Base-by-base conservation (phyloP, 2,888 invertebrate species). In the Scelioninae gen. 2 region DNA sequence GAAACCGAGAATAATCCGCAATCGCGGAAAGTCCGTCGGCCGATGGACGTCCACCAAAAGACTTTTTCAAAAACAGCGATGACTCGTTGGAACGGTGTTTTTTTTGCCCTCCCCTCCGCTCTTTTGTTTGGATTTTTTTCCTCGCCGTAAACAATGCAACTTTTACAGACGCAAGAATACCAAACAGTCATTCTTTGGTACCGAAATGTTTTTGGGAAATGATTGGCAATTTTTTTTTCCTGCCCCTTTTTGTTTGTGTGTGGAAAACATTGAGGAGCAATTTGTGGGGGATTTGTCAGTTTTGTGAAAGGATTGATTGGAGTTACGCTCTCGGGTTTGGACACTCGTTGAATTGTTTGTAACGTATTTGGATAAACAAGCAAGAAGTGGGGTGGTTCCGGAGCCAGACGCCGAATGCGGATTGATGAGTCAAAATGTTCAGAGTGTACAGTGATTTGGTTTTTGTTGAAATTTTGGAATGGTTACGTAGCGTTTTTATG, bases 61-160 rank as follows among this genome's bases (percentile, higher is more conserved):
- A 52, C 16, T 46, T 18, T 63, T 63, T 63, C 43, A 22, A 18
- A 64, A 64, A 64, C 53, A 48, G 33, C 18, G 57, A 60, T 68
- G 68, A 68, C 58, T 22, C 15, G 19, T 11, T 18, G 28, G 10
- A 48, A 19, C 19, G n/a, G n/a, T n/a, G n/a, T n/a, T n/a, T n/a
- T n/a, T n/a, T n/a, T n/a, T n/a, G n/a, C n/a, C 50, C 41, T 28
- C 10, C 33, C 50, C 39, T 37, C 19, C 35, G 9, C 11, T 19
- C 25, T 33, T 43, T 28, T 33, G 10, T 19, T n/a, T n/a, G n/a
- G n/a, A n/a, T n/a, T n/a, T n/a, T n/a, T n/a, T n/a, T n/a, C n/a
- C n/a, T n/a, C n/a, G n/a, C n/a, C 31, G 61, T 61, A 61, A 50
- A 61, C 50, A 50, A 31, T 50, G 35, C 33, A 11, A 19, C 18